phyloP scores from a whole-genome alignment of 2,113 vertebrate species.

The Lepisosteus oculatus region DNA sequence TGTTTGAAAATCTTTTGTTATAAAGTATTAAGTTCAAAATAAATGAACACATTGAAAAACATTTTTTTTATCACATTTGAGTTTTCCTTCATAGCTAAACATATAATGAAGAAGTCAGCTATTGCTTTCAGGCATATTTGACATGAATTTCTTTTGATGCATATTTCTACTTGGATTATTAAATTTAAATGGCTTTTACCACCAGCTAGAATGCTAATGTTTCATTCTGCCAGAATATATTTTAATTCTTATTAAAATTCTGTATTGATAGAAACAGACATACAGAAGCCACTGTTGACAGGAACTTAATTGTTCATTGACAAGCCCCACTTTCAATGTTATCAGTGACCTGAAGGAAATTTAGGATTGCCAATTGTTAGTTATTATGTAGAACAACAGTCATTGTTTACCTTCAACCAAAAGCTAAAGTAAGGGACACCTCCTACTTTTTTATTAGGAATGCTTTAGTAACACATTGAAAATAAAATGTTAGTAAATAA shows the following conservation, averaged over 20 bases:
- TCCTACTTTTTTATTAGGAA: no score
- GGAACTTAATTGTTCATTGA: constrained; percentile 32
- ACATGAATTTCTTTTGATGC: constrained; percentile 37
- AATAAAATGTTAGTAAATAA: constrained; percentile 6
- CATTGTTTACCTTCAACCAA: constrained; percentile 34
- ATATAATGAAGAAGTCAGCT: constrained; percentile 40
- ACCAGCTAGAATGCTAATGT: constrained; percentile 35
- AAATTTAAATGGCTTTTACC: constrained; percentile 31
- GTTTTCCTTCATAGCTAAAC: constrained; percentile 28
- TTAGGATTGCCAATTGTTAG: not conserved
- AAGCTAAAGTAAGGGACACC: constrained; percentile 4
- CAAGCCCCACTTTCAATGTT: constrained; percentile 22
- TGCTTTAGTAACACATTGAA: no score
- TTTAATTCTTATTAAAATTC: no score
- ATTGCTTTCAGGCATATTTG: constrained; percentile 36
- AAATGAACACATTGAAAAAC: constrained; percentile 35
- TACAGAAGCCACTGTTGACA: constrained; percentile 32
- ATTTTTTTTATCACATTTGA: constrained; percentile 33
- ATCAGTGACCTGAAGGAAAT: constrained; percentile 28
- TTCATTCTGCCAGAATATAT: constrained; percentile 20
- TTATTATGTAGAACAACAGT: constrained; percentile 30
- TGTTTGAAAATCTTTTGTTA: constrained; percentile 13
- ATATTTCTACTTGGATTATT: constrained; percentile 31
- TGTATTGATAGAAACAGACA: constrained; percentile 3
- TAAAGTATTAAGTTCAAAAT: constrained; percentile 22